Conservation (phyloP, 2,113 vertebrate genomes). For the Aix galericulata region DNA sequence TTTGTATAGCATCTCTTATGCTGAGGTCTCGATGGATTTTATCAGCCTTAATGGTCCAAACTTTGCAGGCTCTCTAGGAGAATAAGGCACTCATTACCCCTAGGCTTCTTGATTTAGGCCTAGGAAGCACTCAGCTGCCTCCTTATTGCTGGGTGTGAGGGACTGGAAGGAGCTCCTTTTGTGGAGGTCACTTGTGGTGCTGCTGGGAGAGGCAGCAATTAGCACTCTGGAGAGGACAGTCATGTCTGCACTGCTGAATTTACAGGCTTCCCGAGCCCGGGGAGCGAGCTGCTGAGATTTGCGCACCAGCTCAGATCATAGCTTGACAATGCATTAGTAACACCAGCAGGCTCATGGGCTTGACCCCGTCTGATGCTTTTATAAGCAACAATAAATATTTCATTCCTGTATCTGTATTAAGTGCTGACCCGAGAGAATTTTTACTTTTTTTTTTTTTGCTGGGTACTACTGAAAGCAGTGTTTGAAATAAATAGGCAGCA, state of each 20-base stretch:
- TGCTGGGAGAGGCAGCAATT: not conserved
- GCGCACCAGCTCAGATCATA: not conserved
- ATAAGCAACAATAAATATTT: slow-evolving; percentile 37
- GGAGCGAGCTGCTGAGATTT: not conserved
- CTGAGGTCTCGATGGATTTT: slow-evolving; percentile 14
- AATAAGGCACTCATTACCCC: not conserved
- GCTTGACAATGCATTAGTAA: not conserved
- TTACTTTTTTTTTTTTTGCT: not conserved
- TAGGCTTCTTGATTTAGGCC: not conserved
- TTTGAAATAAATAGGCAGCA: not conserved
- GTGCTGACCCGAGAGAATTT: not conserved
- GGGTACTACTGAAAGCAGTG: not conserved
- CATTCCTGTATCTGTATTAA: slow-evolving; percentile 13
- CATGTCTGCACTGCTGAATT: not conserved
- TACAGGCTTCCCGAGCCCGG: not conserved
- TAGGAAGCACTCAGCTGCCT: not conserved
- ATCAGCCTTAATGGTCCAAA: not conserved
- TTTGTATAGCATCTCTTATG: not conserved
- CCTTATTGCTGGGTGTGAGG: not conserved
- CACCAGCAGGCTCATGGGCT: not conserved
- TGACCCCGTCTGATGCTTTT: not conserved
- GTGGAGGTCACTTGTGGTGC: not conserved
- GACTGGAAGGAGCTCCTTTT: not conserved
- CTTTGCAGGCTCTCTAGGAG: not conserved
- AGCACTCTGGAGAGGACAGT: not conserved